Base-by-base conservation (phyloP, 2,888 invertebrate genomes). In the Callinectes sapidus region DNA sequence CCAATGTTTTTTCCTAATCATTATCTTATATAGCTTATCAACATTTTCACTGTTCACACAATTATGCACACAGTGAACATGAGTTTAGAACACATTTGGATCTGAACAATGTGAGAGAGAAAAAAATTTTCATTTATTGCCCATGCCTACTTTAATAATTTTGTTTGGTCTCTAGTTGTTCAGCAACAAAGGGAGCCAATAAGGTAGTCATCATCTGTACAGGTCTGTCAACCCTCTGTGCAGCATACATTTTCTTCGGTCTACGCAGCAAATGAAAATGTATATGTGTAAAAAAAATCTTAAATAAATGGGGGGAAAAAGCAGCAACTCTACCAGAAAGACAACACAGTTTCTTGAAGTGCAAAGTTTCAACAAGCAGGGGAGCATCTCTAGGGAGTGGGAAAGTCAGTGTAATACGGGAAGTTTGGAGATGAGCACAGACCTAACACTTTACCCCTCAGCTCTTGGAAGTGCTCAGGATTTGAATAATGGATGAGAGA, bases 161-260 rank as follows among this genome's bases (percentile, higher is more conserved):
- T 18, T 71, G 71, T 23, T 28, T 71, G n/a, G 71, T 71, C 10
- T 71, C 71, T 28, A 23, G 61, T 55, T 2, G 2, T 61, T 61
- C 61, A 71, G 71, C 28, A 71, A 71, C 71, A 71, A 71, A 71
- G 71, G 71, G 71, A n/a, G n/a, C 71, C n/a, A 71, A n/a, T 71
- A 71, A 23, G 71, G 71, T 71, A 71, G 71, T 18, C 71, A 71
- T 71, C 6, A 71, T 71, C 6, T 71, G 71, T 71, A 23, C 71
- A 71, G 2, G 71, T 71, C 71, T n/a, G 71, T 71, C 71, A 71
- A 28, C 71, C 71, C 28, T 71, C 71, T 23, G 23, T 71, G 71
- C 28, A 71, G 28, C 71, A 28, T 18, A 71, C 71, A 71, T 71
- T 71, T 8, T 71, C 28, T 71, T 71, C 71, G 3, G n/a, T 71